Percentiles rank a stretch among this genome's conserved stretches.
phyloP scores from a whole-genome alignment of 2,888 invertebrate genomes.

The Meliscaeva auricollis region DNA sequence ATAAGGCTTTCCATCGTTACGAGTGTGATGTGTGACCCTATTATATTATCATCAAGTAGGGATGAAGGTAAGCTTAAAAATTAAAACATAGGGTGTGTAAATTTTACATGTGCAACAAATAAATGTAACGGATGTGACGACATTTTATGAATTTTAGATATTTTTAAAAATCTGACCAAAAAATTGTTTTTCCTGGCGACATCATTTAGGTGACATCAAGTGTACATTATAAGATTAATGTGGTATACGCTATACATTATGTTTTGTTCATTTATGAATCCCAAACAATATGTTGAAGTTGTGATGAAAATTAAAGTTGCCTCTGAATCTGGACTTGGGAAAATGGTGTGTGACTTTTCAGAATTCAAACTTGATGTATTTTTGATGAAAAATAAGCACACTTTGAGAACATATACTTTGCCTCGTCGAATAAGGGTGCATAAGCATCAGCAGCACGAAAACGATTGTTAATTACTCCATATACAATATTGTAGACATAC shows the following conservation, averaged over 20 bases:
- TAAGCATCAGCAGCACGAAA: neutral
- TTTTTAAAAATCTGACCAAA: no score
- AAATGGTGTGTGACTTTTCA: constrained; percentile 1
- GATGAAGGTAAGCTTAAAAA: no score
- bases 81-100: no score
- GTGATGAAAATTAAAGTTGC: neutral
- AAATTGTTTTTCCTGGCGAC: no score
- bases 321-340: neutral
- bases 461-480: constrained; percentile 6
- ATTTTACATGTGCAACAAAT: no score
- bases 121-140: no score
- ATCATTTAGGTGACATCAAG: neutral
- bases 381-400: constrained; percentile 2
- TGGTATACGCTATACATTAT: no score
- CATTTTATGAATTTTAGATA: no score
- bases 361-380: neutral
- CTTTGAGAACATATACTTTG: neutral
- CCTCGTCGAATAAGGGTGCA: neutral
- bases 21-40: no score
- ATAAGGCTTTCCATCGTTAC: no score
- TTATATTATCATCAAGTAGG: no score
- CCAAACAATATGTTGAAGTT: constrained; percentile 20
- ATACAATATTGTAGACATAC: neutral
- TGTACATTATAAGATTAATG: neutral
- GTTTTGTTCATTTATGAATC: neutral